phyloP scores from a whole-genome alignment of 1,140 invertebrate species.

The Stegodyphus dumicola region DNA sequence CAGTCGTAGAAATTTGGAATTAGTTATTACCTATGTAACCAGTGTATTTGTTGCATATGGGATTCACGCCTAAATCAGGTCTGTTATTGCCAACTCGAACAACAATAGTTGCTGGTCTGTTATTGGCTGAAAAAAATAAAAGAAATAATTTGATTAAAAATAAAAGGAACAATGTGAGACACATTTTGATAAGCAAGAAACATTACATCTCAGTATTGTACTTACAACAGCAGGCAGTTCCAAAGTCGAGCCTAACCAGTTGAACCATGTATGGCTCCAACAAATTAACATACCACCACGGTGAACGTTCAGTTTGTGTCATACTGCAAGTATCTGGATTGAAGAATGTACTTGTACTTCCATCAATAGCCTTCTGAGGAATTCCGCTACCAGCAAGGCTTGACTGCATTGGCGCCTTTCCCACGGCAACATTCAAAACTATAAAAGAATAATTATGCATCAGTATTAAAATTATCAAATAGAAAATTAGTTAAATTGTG shows the following conservation, averaged over 20 bases:
- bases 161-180: background rate
- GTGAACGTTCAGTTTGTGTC: conserved; percentile 81
- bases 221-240: conserved; percentile 88
- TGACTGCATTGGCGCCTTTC: conserved; percentile 94
- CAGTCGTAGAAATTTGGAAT: background rate
- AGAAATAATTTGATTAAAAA: conserved; percentile 14
- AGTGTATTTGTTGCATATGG: conserved; percentile 87
- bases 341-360: conserved; percentile 85
- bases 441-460: background rate
- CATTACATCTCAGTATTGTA: background rate
- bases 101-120: conserved; percentile 83
- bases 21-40: conserved; percentile 64
- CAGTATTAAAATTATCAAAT: background rate
- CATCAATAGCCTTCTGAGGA: conserved; percentile 90
- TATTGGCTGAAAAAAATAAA: conserved; percentile 63
- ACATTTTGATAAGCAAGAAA: background rate
- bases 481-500: too few relatives aligned
- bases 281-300: conserved; percentile 97
- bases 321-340: conserved; percentile 84
- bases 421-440: conserved; percentile 95
- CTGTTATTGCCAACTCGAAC: conserved; percentile 93
- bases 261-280: conserved; percentile 96
- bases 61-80: conserved; percentile 92
- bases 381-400: conserved; percentile 83
- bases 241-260: conserved; percentile 90